These are phyloP conservation scores for Doris montereyensis DNA, from an alignment of 2,888 invertebrate genomes.

Conservation along the genomic window DNA sequence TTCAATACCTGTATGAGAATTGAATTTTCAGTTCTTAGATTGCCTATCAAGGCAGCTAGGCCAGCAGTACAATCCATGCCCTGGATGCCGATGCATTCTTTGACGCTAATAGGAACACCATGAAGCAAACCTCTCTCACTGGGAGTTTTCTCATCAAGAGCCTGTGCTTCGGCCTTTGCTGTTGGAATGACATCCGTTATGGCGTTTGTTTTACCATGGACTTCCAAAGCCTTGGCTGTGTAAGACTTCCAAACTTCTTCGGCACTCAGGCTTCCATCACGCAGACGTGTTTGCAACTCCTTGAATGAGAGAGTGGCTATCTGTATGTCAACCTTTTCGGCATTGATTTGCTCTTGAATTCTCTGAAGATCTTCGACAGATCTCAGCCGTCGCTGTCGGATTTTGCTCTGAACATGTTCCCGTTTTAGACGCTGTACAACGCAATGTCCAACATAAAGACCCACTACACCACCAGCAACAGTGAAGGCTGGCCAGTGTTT, in stretches of 20 bases:
- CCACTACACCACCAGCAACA: too few relatives aligned
- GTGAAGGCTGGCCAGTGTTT: too few relatives aligned
- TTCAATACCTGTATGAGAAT: slow-evolving; percentile 31
- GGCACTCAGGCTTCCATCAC: neutral
- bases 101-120: slow-evolving; percentile 64
- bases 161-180: neutral
- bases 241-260: neutral
- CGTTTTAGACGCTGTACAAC: too few relatives aligned
- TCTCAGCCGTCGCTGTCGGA: too few relatives aligned
- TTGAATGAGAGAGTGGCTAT: neutral
- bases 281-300: neutral
- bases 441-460: too few relatives aligned
- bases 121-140: slow-evolving; percentile 50
- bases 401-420: too few relatives aligned
- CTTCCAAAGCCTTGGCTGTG: slow-evolving; percentile 6
- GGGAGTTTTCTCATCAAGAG: slow-evolving; percentile 15
- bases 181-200: slow-evolving; percentile 16
- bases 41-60: slow-evolving; percentile 46
- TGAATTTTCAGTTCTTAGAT: slow-evolving; percentile 42
- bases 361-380: too few relatives aligned
- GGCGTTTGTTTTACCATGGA: slow-evolving; percentile 19
- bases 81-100: slow-evolving; percentile 52
- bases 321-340: too few relatives aligned
- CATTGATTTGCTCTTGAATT: too few relatives aligned
- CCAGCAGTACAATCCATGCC: slow-evolving; percentile 54